Evolutionary conservation across 2,797 vertebrate genomes (phyloP), one percentile per base, ranked within the genome.

Genomic region (Lagodon rhomboides): DNA sequence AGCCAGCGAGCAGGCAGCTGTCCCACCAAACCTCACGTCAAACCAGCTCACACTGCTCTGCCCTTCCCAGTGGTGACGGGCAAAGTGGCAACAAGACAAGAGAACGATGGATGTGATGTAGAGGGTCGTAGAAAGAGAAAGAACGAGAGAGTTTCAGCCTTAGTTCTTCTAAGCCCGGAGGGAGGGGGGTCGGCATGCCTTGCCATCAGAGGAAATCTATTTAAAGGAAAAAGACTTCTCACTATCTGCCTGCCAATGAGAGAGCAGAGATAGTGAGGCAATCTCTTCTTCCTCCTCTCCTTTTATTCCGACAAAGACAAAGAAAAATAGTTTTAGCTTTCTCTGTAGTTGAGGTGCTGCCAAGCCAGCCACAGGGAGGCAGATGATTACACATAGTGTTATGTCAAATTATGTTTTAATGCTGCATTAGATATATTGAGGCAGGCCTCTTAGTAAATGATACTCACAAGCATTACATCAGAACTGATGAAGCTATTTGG

Each of bases 181-280:
- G 43, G 30, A 25, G 60, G 27, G 62, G 43, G 41, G 47, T 51
- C 5, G 20, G 22, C 43, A 47, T 76, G 54, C 20, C 49, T 53
- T 16, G 54, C 50, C 60, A 74, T 78, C 65, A 68, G 20, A 77
- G 46, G 12, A 83, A 75, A 70, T 85, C 85, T 87, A 87, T 86
- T 90, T 89, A 87, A 75, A 85, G 78, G 73, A 80, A 34, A 82
- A 81, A 80, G 62, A 68, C 75, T 83, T 73, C 59, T 59, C 69
- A 69, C 76, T 65, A 38, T 53, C 49, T 30, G 34, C 50, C 60
- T 77, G 73, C 69, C 63, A 83, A 55, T 63, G 58, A 83, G 34
- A 68, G 38, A 70, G 43, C 25, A 61, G 22, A 84, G 65, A 61
- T 16, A 51, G 41, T 18, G 12, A 64, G 12, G 54, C 25, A 73